Evolutionary conservation across 2,888 invertebrate species (phyloP).

Genomic region (Perizoma affinitatum): DNA sequence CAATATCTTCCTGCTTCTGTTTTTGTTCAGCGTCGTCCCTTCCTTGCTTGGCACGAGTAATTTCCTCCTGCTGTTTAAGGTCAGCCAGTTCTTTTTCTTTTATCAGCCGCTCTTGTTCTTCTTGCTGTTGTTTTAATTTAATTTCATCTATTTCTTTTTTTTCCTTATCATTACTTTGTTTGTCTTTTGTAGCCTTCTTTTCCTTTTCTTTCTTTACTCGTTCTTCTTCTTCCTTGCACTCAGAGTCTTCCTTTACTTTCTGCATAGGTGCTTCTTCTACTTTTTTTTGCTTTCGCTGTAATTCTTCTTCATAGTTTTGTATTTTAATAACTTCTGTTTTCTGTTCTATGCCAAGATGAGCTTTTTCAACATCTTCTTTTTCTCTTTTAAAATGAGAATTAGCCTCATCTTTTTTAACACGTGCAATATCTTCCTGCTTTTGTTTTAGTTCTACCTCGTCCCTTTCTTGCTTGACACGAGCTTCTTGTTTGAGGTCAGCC

Average conservation of each 20-base stretch:
- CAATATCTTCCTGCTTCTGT: conserved; percentile 25
- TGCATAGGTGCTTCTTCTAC: conserved; percentile 19
- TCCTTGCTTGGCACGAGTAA: neutral
- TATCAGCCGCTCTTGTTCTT: conserved; percentile 6
- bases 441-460: conserved; percentile 19
- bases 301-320: too few species aligned
- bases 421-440: conserved; percentile 26
- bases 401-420: conserved; percentile 7
- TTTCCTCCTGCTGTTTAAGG: neutral
- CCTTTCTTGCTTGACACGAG: conserved; percentile 2
- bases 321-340: too few species aligned
- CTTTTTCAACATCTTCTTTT: conserved; percentile 8
- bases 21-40: conserved; percentile 18
- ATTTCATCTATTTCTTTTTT: conserved; percentile 9
- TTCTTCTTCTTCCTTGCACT: neutral
- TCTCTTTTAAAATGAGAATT: conserved; percentile 12
- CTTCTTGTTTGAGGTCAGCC: neutral
- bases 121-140: neutral
- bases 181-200: conserved; percentile 4
- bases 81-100: neutral
- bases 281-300: neutral
- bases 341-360: neutral
- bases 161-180: conserved; percentile 30
- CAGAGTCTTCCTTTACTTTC: conserved; percentile 20
- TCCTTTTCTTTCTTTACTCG: conserved; percentile 8